Conservation (phyloP, 1,140 invertebrate genomes). For the Drosophila equinoxialis region DNA sequence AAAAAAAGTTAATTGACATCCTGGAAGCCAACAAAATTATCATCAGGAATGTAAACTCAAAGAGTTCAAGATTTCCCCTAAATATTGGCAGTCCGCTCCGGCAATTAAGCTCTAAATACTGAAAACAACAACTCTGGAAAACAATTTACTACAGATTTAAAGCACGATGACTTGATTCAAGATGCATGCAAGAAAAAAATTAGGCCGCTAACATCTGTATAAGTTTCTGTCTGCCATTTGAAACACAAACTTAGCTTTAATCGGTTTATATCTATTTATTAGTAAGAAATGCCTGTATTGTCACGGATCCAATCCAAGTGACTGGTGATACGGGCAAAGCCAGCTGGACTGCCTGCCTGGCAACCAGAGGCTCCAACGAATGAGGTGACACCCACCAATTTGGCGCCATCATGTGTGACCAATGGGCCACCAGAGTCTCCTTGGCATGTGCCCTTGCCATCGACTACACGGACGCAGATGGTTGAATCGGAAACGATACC, state of each 20-base stretch:
- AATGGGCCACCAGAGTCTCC: slow-evolving; percentile 85
- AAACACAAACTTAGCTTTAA: neutral
- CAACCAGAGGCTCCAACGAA: slow-evolving; percentile 37
- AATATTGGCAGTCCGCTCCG: too few species aligned
- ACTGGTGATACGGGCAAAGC: slow-evolving; percentile 83
- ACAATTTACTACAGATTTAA: too few species aligned
- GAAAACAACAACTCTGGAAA: too few species aligned
- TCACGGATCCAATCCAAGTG: slow-evolving; percentile 84
- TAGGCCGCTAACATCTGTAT: too few species aligned
- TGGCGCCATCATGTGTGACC: slow-evolving; percentile 76
- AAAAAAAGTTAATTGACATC: too few species aligned
- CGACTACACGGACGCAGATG: slow-evolving; percentile 43
- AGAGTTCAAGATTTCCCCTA: too few species aligned
- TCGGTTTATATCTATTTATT: slow-evolving; percentile 1
- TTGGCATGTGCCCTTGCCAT: slow-evolving; percentile 58
- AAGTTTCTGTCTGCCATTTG: neutral
- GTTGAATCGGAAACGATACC: slow-evolving; percentile 22
- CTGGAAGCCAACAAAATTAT: too few species aligned
- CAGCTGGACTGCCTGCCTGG: slow-evolving; percentile 75
- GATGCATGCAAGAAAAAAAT: too few species aligned
- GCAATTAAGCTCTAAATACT: too few species aligned
- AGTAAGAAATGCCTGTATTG: slow-evolving; percentile 44
- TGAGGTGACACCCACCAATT: slow-evolving; percentile 84
- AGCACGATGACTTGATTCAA: too few species aligned
- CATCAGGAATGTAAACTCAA: too few species aligned